These are phyloP conservation scores for Pristiophorus japonicus DNA, from an alignment of 2,113 vertebrate species.

Conservation along the genomic window DNA sequence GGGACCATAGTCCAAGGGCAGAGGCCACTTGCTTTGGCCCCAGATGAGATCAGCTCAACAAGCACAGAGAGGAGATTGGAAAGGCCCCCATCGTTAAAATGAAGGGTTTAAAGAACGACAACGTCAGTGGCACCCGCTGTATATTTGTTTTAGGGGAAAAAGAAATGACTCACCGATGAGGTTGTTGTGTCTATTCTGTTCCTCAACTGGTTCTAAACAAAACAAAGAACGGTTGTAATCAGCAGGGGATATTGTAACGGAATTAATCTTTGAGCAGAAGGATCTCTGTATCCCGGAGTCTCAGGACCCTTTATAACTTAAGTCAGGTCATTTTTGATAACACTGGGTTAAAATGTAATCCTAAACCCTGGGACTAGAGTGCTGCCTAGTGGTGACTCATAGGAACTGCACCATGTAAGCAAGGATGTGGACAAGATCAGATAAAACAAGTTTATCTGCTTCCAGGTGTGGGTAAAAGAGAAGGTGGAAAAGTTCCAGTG, in stretches of 20 bases:
- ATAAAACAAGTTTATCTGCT: not conserved
- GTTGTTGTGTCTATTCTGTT: not conserved
- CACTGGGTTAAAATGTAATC: not conserved
- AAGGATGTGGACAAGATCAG: not conserved
- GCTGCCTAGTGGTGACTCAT: not conserved
- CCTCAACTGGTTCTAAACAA: slow-evolving; percentile 21
- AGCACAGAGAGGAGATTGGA: not conserved
- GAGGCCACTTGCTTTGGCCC: not conserved
- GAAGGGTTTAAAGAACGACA: not conserved
- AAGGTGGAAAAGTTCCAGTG: not conserved
- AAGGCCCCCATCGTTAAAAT: not conserved
- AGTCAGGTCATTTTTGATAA: not conserved
- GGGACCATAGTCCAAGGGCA: too few relatives aligned
- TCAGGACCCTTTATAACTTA: not conserved
- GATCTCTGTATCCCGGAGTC: not conserved
- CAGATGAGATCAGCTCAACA: not conserved
- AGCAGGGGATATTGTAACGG: not conserved
- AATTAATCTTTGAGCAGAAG: not conserved
- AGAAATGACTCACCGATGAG: not conserved
- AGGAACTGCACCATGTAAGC: not conserved
- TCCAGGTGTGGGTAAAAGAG: not conserved
- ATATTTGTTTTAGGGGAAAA: not conserved
- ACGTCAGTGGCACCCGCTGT: not conserved
- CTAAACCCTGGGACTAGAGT: not conserved
- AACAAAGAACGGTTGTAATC: not conserved